Evolutionary conservation across 2,797 vertebrate species (phyloP).

Genomic region (Tinamus major): DNA sequence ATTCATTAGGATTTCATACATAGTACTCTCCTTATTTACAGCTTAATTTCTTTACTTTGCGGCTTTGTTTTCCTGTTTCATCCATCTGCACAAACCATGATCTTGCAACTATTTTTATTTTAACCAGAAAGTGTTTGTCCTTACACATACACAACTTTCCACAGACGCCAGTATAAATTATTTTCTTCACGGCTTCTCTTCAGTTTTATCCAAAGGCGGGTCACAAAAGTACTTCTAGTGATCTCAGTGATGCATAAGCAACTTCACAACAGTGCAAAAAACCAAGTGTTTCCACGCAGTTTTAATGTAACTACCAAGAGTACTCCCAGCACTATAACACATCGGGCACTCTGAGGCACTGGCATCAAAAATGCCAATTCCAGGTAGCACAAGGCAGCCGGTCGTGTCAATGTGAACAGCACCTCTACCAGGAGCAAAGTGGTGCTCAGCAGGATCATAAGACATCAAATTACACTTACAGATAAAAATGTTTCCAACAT

Average conservation of each 20-base stretch:
- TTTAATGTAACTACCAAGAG: not conserved
- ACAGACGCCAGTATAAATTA: not conserved
- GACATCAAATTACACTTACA: not conserved
- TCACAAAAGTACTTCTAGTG: not conserved
- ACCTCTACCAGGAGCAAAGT: not conserved
- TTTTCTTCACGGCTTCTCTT: not conserved
- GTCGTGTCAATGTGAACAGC: rapidly evolving
- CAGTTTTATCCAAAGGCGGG: not conserved
- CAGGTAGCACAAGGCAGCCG: not conserved
- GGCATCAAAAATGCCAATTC: not conserved
- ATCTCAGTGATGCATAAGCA: not conserved
- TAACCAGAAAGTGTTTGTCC: not conserved
- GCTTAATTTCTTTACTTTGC: constrained; percentile 48
- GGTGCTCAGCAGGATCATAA: not conserved
- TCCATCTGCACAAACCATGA: not conserved
- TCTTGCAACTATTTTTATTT: not conserved
- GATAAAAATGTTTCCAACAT: not conserved
- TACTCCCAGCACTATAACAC: not conserved
- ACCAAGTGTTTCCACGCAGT: rapidly evolving
- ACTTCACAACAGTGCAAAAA: not conserved
- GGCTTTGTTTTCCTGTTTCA: constrained; percentile 14
- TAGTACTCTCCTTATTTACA: constrained; percentile 14
- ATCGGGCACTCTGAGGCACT: rapidly evolving
- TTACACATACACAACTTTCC: not conserved
- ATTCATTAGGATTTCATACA: constrained; percentile 54